Evolutionary conservation across 2,797 vertebrate species (phyloP).

Genomic region (Eulemur mongoz): DNA sequence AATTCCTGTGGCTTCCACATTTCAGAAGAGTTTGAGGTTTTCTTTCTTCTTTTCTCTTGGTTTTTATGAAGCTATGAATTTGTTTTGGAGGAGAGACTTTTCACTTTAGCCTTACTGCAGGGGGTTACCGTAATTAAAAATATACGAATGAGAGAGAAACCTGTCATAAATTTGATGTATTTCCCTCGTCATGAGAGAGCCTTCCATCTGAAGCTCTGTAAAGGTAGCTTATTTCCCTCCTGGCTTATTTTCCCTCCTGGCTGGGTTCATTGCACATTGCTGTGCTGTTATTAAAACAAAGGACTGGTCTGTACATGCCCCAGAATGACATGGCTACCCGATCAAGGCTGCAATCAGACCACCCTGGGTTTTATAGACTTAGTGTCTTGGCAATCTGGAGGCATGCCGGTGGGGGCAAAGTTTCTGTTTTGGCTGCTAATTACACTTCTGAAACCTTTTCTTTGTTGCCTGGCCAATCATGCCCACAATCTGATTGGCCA

Average conservation of each 20-base stretch:
- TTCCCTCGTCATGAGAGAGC: neutral
- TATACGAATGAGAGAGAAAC: constrained; percentile 23
- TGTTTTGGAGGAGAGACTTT: constrained; percentile 41
- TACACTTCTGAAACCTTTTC: constrained; percentile 72
- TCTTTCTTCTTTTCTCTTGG: constrained; percentile 44
- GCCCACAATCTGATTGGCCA: constrained; percentile 74
- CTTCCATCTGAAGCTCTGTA: neutral
- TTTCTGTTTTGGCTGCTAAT: constrained; percentile 69
- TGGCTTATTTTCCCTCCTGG: neutral
- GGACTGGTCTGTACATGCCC: neutral
- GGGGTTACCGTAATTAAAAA: constrained; percentile 35
- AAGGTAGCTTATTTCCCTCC: too few relatives aligned
- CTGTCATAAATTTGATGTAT: neutral
- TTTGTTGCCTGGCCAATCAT: constrained; percentile 69
- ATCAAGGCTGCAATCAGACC: constrained; percentile 69
- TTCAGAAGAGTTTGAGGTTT: constrained; percentile 62
- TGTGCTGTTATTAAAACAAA: constrained; percentile 54
- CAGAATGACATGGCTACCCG: neutral
- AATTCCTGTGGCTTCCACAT: constrained; percentile 67
- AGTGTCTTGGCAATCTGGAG: constrained; percentile 13
- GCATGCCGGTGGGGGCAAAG: constrained; percentile 25
- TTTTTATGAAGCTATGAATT: constrained; percentile 54
- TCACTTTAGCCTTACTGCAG: constrained; percentile 29
- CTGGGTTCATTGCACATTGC: neutral
- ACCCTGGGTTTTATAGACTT: constrained; percentile 70